A percentile compares a stretch with the other conserved stretches of the same genome.
These are phyloP conservation scores for Micrastur ruficollis DNA, from an alignment of 2,797 vertebrate genomes.

Conservation along the genomic window DNA sequence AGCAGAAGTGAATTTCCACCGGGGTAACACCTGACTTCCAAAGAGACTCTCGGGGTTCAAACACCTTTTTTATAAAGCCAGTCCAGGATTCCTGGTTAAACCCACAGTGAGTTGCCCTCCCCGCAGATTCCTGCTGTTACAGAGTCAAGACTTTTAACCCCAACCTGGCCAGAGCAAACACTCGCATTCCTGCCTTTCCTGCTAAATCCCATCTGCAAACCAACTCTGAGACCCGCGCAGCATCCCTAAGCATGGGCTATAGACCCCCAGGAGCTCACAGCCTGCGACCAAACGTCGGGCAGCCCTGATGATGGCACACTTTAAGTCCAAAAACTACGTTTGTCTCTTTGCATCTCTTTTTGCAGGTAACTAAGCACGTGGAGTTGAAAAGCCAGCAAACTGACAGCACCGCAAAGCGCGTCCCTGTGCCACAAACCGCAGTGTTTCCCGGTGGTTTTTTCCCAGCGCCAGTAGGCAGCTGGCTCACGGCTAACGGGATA, in stretches of 20 bases:
- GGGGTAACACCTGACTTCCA: not conserved
- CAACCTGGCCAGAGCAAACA: not conserved
- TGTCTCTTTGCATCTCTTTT: not conserved
- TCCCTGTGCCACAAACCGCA: not conserved
- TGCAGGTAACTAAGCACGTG: not conserved
- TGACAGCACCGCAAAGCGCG: not conserved
- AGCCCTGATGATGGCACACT: not conserved
- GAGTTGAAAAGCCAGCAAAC: not conserved
- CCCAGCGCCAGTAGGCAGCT: not conserved
- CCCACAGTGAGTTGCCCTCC: not conserved
- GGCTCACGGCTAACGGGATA: not conserved
- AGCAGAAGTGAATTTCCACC: not conserved
- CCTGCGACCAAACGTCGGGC: rapidly evolving
- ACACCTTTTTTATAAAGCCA: not conserved
- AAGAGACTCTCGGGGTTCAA: not conserved
- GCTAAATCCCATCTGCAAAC: not conserved
- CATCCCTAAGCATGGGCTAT: not conserved
- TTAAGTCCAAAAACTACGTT: not conserved
- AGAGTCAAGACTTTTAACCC: not conserved
- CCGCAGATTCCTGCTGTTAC: not conserved
- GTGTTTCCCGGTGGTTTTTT: rapidly evolving
- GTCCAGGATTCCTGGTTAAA: not conserved
- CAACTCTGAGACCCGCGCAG: rapidly evolving
- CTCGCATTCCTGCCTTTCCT: not conserved
- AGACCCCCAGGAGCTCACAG: not conserved